phyloP scores from a whole-genome alignment of 2,113 vertebrate genomes.

The Odontesthes bonariensis region DNA sequence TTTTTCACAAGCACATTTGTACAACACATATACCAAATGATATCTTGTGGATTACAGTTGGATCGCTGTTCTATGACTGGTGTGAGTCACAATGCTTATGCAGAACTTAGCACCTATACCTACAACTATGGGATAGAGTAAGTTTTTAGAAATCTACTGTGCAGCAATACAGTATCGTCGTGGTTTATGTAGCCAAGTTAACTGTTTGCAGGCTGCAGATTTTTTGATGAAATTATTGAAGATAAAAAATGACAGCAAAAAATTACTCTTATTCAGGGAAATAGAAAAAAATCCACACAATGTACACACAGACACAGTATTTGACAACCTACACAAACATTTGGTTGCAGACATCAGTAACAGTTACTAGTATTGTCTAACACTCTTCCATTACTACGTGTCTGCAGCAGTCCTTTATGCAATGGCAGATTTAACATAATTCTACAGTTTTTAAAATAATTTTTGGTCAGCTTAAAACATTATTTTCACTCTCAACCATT shows the following conservation, averaged over 20 bases:
- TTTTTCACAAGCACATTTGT: slow-evolving; percentile 82
- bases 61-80: slow-evolving; percentile 67
- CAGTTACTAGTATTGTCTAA: background rate
- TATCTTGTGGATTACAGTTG: slow-evolving; percentile 80
- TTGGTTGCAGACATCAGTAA: background rate
- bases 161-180: slow-evolving; percentile 50
- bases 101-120: slow-evolving; percentile 60
- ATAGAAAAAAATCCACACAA: background rate
- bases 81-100: slow-evolving; percentile 71
- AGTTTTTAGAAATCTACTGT: slow-evolving; percentile 50
- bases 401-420: too few relatives aligned
- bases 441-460: too few relatives aligned
- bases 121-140: slow-evolving; percentile 55
- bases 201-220: slow-evolving; percentile 18
- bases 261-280: background rate
- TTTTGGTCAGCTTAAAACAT: too few relatives aligned
- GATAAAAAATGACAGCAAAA: background rate
- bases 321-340: background rate
- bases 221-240: background rate
- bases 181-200: slow-evolving; percentile 17
- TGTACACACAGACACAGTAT: background rate
- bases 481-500: too few relatives aligned
- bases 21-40: slow-evolving; percentile 83
- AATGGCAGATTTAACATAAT: too few relatives aligned
- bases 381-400: background rate